These are phyloP conservation scores for Drosophila ananassae DNA, from an alignment of 1,140 invertebrate species.

Conservation along the genomic window DNA sequence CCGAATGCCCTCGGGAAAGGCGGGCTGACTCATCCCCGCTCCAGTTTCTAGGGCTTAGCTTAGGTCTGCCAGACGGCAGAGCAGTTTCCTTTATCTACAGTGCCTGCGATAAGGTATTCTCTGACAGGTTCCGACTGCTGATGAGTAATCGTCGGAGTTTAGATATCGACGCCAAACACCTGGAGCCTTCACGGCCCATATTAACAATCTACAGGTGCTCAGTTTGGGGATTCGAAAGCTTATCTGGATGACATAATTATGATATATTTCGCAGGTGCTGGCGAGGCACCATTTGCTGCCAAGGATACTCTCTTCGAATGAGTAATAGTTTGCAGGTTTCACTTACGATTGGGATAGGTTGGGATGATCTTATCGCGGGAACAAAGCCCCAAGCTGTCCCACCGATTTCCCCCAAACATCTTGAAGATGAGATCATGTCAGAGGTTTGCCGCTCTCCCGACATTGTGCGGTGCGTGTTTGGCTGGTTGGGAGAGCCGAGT, in stretches of 20 bases:
- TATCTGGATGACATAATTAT: conserved; percentile 8
- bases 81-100: conserved; percentile 10
- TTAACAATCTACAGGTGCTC: conserved; percentile 27
- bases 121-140: conserved; percentile 28
- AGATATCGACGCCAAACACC: conserved; percentile 27
- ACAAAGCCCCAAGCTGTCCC: background rate
- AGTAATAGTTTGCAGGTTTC: no score
- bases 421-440: conserved; percentile 24
- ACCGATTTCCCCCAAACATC: conserved; percentile 4
- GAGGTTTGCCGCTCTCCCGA: conserved; percentile 30
- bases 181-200: conserved; percentile 9
- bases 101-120: conserved; percentile 12
- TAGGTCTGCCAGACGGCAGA: background rate
- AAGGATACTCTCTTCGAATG: no score
- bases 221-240: background rate
- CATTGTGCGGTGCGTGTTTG: conserved; percentile 1
- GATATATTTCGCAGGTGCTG: conserved; percentile 15
- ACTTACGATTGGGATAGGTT: conserved; percentile 44
- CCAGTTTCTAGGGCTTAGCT: conserved; percentile 2
- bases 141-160: conserved; percentile 31
- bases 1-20: background rate
- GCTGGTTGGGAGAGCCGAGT: conserved; percentile 9
- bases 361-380: conserved; percentile 37
- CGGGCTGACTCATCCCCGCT: conserved; percentile 11
- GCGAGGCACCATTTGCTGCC: no score